Percentiles rank a stretch among this genome's conserved stretches.
Evolutionary conservation across 2,113 vertebrate genomes (phyloP).

Genomic region (Bubalus kerabau): DNA sequence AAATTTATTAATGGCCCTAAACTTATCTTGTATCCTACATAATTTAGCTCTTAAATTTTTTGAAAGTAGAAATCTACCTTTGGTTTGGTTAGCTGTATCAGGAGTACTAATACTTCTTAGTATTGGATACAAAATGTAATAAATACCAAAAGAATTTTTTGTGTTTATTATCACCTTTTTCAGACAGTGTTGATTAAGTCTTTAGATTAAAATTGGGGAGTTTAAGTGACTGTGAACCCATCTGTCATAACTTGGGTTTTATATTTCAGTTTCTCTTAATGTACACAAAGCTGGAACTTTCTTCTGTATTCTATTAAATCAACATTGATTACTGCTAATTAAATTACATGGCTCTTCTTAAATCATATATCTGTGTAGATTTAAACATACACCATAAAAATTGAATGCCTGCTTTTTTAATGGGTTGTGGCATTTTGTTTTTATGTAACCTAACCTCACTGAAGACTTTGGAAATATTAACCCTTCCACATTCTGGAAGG

Average conservation of each 20-base stretch:
- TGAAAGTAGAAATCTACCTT: neutral
- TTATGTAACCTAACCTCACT: slow-evolving; percentile 40
- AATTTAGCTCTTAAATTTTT: neutral
- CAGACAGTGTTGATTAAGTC: neutral
- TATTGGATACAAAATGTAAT: neutral
- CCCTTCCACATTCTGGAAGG: neutral
- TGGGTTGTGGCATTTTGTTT: slow-evolving; percentile 30
- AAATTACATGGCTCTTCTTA: slow-evolving; percentile 29
- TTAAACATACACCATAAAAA: slow-evolving; percentile 52
- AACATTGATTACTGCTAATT: slow-evolving; percentile 25
- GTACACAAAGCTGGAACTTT: neutral
- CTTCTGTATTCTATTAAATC: slow-evolving; percentile 47
- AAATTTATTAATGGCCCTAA: neutral
- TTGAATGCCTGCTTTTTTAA: slow-evolving; percentile 45
- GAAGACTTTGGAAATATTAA: slow-evolving; percentile 32
- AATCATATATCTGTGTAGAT: slow-evolving; percentile 47
- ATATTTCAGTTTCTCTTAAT: slow-evolving; percentile 36
- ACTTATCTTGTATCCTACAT: neutral
- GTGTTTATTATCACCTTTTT: neutral
- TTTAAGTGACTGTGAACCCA: slow-evolving; percentile 11
- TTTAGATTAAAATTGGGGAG: slow-evolving; percentile 12
- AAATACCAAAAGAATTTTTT: neutral
- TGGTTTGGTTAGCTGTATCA: neutral
- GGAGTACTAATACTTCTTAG: neutral
- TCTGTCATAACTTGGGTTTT: slow-evolving; percentile 32